phyloP scores from a whole-genome alignment of 2,113 vertebrate genomes.

The Raphicerus campestris region DNA sequence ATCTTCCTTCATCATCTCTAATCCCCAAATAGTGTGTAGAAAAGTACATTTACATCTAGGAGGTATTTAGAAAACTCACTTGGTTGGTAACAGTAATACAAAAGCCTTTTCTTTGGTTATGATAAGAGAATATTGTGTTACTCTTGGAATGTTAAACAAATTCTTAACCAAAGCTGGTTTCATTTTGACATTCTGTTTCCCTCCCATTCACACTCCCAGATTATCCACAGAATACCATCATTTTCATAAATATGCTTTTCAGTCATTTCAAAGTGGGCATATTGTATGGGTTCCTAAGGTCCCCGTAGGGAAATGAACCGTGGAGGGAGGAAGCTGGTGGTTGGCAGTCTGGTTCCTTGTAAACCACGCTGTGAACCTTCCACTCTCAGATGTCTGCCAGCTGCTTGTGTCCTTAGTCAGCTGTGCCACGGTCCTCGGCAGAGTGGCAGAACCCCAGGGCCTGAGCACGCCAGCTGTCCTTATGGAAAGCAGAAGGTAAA shows the following conservation, averaged over 20 bases:
- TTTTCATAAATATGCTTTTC: neutral
- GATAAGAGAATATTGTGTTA: neutral
- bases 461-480: neutral
- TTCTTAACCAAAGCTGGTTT: neutral
- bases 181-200: neutral
- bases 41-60: neutral
- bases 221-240: neutral
- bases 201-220: neutral
- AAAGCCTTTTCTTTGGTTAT: neutral
- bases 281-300: neutral
- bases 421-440: neutral
- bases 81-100: neutral
- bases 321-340: neutral
- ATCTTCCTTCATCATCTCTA: neutral
- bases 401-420: neutral
- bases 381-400: neutral
- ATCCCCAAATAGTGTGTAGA: neutral
- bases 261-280: neutral
- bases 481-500: constrained; percentile 59
- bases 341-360: neutral
- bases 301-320: neutral
- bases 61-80: neutral
- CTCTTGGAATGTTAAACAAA: neutral
- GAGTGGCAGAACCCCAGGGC: neutral
- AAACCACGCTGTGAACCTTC: neutral